These are phyloP conservation scores for Hypercompe scribonia DNA, from an alignment of 2,888 invertebrate species.

Conservation along the genomic window DNA sequence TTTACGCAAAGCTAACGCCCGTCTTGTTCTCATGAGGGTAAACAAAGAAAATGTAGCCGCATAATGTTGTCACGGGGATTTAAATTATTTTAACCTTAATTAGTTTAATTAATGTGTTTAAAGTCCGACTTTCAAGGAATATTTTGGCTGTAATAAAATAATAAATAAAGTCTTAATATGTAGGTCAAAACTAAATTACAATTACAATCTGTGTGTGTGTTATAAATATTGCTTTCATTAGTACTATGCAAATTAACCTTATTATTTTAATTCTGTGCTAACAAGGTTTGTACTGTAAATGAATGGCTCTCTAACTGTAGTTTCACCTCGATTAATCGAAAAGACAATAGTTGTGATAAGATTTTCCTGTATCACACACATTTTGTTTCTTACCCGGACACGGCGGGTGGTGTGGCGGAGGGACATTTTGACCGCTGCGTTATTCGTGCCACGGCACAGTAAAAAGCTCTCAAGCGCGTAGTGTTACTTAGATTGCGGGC, in stretches of 20 bases:
- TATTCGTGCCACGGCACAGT: background rate
- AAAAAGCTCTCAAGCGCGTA: background rate
- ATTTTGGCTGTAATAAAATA: background rate
- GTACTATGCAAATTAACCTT: background rate
- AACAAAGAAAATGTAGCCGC: conserved; percentile 20
- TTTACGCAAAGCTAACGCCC: background rate
- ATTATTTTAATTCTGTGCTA: background rate
- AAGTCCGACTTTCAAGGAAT: conserved; percentile 3
- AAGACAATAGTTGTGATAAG: background rate
- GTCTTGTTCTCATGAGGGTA: conserved; percentile 11
- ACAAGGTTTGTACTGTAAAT: background rate
- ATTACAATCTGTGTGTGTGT: background rate
- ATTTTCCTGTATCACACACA: too few species aligned
- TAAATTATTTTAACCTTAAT: conserved; percentile 29
- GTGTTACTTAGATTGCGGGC: background rate
- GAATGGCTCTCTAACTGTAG: background rate
- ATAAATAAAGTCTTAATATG: background rate
- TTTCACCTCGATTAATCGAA: background rate
- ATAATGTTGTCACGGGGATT: conserved; percentile 8
- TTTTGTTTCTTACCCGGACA: background rate
- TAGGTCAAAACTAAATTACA: background rate
- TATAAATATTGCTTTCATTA: background rate
- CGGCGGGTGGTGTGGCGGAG: background rate
- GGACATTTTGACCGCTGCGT: background rate
- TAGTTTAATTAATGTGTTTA: conserved; percentile 21